These are phyloP conservation scores for Orycteropus afer DNA, from an alignment of 2,113 vertebrate species.

Conservation along the genomic window DNA sequence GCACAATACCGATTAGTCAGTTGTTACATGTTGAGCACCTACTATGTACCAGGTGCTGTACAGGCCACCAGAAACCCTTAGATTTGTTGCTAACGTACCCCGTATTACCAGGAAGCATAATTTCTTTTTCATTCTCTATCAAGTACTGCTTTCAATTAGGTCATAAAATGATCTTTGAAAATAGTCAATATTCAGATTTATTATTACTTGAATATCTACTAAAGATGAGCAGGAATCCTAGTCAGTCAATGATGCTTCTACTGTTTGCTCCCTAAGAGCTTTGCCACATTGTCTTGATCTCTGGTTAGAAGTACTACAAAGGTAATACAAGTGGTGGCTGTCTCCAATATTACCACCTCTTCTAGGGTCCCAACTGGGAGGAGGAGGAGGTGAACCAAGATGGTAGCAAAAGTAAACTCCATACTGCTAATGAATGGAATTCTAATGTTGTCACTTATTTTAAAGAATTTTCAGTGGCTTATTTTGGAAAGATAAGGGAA, in stretches of 20 bases:
- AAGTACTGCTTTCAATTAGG: neutral
- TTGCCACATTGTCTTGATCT: neutral
- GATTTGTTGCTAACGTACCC: neutral
- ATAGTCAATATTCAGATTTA: neutral
- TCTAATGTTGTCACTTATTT: neutral
- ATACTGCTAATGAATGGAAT: neutral
- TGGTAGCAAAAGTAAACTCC: neutral
- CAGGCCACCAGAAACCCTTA: neutral
- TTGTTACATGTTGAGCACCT: neutral
- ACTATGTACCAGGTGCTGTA: neutral
- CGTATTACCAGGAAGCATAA: neutral
- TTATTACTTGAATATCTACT: neutral
- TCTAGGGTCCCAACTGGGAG: neutral
- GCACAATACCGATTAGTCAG: neutral
- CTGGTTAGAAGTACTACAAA: neutral
- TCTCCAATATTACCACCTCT: neutral
- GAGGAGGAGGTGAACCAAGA: neutral
- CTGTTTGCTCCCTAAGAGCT: neutral
- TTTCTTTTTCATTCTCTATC: neutral
- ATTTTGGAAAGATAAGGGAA: neutral
- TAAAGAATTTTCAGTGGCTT: neutral
- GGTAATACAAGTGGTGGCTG: neutral
- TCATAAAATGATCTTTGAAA: neutral
- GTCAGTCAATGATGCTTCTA: neutral
- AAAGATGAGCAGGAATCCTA: neutral